Percentiles rank a stretch among this genome's conserved stretches.
Evolutionary conservation across 1,140 invertebrate species (phyloP).

Genomic region (Oreohelix idahoensis): DNA sequence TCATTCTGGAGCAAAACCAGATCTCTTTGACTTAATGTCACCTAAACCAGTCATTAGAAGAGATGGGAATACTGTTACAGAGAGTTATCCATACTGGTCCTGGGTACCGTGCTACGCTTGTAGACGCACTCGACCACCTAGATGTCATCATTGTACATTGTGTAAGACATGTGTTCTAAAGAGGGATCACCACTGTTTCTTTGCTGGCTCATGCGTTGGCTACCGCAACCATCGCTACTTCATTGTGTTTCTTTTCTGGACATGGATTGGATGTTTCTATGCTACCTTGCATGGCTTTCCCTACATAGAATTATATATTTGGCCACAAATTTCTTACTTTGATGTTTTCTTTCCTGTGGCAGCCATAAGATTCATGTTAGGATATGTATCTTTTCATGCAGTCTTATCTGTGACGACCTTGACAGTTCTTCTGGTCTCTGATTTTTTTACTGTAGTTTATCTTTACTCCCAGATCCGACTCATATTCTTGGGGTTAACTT

Average conservation of each 20-base stretch:
- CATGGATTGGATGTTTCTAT: constrained; percentile 41
- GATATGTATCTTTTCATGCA: constrained; percentile 38
- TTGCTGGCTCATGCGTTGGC: constrained; percentile 91
- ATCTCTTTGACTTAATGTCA: constrained; percentile 19
- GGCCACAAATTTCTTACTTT: constrained; percentile 40
- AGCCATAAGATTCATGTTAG: constrained; percentile 41
- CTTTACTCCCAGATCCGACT: constrained; percentile 30
- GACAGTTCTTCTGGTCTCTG: constrained; percentile 43
- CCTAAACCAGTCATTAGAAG: constrained; percentile 36
- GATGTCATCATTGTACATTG: constrained; percentile 50
- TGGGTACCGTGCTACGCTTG: constrained; percentile 57
- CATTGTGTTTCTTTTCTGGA: constrained; percentile 83
- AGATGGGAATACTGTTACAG: constrained; percentile 22
- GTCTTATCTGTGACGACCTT: constrained; percentile 38
- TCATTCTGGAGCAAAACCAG: not conserved
- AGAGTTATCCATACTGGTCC: constrained; percentile 58
- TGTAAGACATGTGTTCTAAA: constrained; percentile 62
- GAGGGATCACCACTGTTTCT: constrained; percentile 94
- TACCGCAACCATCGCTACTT: constrained; percentile 92
- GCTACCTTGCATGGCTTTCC: constrained; percentile 40
- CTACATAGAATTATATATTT: constrained; percentile 42
- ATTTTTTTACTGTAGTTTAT: constrained; percentile 40
- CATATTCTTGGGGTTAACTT: constrained; percentile 49
- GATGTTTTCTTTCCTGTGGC: constrained; percentile 53
- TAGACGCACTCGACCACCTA: constrained; percentile 44